These are phyloP conservation scores for Candoia aspera DNA, from an alignment of 2,113 vertebrate species.

Conservation along the genomic window DNA sequence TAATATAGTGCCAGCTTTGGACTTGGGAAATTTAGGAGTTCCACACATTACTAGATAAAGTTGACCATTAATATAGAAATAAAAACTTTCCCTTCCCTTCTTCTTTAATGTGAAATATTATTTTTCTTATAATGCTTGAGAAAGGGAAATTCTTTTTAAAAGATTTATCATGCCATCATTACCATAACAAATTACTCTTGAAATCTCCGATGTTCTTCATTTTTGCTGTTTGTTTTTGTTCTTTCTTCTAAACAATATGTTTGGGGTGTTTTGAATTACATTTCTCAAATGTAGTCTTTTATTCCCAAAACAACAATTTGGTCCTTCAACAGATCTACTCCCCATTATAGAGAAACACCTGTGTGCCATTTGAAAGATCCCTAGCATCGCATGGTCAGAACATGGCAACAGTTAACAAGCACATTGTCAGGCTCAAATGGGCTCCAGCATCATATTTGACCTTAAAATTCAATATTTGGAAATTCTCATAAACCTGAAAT, in stretches of 20 bases:
- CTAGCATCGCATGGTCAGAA: background rate
- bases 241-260: background rate
- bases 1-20: background rate
- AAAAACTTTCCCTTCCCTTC: too few species aligned
- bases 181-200: background rate
- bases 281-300: background rate
- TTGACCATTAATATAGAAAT: background rate
- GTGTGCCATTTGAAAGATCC: background rate
- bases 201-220: background rate
- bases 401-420: background rate
- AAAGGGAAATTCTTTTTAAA: background rate
- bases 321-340: background rate
- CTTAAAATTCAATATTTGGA: constrained; percentile 28
- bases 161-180: background rate
- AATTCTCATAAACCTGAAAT: constrained; percentile 8
- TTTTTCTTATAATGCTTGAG: background rate
- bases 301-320: background rate
- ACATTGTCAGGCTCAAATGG: background rate
- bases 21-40: background rate
- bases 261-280: background rate
- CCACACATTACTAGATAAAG: background rate
- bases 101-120: background rate
- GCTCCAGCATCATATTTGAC: constrained; percentile 2
- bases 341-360: background rate
- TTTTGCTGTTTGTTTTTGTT: background rate